Base-by-base conservation (phyloP, 2,797 vertebrate species). In the Brotula barbata region DNA sequence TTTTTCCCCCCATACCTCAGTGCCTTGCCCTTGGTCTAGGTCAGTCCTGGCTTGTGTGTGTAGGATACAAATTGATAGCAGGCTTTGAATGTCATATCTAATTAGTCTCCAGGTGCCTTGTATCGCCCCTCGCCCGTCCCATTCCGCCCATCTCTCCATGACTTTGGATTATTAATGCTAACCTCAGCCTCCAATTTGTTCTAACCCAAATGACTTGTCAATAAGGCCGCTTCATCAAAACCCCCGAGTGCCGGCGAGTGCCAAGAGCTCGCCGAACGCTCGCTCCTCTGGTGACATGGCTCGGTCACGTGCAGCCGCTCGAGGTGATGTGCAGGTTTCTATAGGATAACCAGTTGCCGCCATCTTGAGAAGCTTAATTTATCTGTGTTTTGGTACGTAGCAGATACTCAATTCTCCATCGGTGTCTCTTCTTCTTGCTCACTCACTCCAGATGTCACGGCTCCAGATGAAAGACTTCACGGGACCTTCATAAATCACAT, bases 51-150 rank as follows among this genome's bases (percentile, higher is more conserved):
- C 43, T 43, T 0, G 0, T 56, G 69, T 60, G 60, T 46, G 13
- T 19, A 2, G 41, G 47, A n/a, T 77, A 69, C 68, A 85, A 79
- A 88, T 78, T 82, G 75, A 85, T 62, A 75, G 69, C 80, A 87
- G 82, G 45, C 71, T 72, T 71, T 69, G 42, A 40, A 65, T 77
- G 85, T 86, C 82, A 72, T 68, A 68, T 78, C 64, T 86, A 87
- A 88, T 90, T 84, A 87, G 76, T 82, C 80, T 78, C 72, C 68
- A 52, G 65, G 70, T 73, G 64, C 41, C 45, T 45, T 28, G 21
- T 56, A 7, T 40, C 45, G 21, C 48, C 36, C 46, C 40, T 25
- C 53, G n/a, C 39, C 40, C 51, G 3, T 20, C 56, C 44, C 36
- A 9, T 20, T 42, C 31, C 36, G 1, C 17, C 51, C 55, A 7